Conservation (phyloP, 2,888 invertebrate genomes). For the Ectemnius cavifrons region DNA sequence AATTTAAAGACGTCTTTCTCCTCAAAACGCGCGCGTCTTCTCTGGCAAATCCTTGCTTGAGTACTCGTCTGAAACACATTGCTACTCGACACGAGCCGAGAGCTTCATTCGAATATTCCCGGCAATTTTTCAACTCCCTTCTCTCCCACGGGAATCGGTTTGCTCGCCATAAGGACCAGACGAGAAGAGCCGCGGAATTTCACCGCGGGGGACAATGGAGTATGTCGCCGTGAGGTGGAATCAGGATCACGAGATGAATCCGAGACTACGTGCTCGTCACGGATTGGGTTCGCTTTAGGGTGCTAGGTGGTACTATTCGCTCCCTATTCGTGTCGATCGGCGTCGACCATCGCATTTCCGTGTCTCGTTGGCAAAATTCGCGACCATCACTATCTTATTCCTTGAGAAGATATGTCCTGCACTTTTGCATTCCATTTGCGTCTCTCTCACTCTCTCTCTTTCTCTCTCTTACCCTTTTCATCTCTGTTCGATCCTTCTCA, state of each 20-base stretch:
- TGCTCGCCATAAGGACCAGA: background rate
- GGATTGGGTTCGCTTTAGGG: too few relatives aligned
- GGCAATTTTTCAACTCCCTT: background rate
- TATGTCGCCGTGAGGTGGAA: background rate
- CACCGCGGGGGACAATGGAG: background rate
- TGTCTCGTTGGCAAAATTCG: background rate
- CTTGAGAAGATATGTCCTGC: background rate
- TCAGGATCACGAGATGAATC: background rate
- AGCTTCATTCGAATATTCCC: background rate
- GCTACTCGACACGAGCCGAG: background rate
- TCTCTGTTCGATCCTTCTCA: background rate
- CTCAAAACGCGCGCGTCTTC: background rate
- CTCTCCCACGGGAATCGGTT: constrained; percentile 1
- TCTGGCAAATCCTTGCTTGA: too few relatives aligned
- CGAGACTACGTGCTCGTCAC: background rate
- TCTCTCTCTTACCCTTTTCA: too few relatives aligned
- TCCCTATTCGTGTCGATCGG: background rate
- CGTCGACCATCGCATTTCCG: background rate
- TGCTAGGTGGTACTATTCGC: background rate
- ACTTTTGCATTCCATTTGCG: too few relatives aligned
- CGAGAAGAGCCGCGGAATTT: background rate
- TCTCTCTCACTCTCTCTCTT: too few relatives aligned
- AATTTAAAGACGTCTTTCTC: background rate
- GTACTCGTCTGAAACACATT: background rate
- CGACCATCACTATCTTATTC: background rate